Evolutionary conservation across 2,797 vertebrate species (phyloP).

Genomic region (Cossypha heuglini): DNA sequence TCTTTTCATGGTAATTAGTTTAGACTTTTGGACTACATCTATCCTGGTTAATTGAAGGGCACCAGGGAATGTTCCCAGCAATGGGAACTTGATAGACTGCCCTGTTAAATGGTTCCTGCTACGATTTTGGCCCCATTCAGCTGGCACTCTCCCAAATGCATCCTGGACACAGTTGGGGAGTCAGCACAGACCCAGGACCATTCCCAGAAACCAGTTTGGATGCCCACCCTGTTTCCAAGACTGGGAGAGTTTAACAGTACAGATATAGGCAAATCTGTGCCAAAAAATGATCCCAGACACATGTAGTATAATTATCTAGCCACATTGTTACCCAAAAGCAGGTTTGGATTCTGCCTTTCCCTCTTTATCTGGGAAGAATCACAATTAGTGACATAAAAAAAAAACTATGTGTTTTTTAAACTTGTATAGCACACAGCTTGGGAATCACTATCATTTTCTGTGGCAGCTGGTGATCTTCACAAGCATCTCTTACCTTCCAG

Average conservation of each 20-base stretch:
- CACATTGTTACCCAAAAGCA: neutral
- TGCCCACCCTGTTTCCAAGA: neutral
- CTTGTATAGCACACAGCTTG: neutral
- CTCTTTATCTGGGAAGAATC: neutral
- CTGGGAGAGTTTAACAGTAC: neutral
- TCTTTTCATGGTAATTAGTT: conserved; percentile 34
- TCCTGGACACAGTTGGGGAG: neutral
- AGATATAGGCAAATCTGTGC: neutral
- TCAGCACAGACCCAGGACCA: neutral
- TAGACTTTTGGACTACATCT: conserved; percentile 7
- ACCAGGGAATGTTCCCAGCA: neutral
- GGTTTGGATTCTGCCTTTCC: neutral
- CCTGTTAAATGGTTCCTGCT: conserved; percentile 12
- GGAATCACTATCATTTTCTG: neutral
- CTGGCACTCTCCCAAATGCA: neutral
- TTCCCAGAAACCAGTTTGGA: conserved; percentile 1
- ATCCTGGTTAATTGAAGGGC: conserved; percentile 14
- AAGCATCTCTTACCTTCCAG: neutral
- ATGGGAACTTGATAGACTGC: neutral
- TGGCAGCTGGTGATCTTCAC: neutral
- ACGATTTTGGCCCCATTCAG: neutral
- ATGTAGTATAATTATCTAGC: neutral
- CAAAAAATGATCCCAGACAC: neutral
- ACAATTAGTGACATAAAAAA: rapidly evolving
- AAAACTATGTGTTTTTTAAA: rapidly evolving